Percentiles rank a stretch among this genome's conserved stretches.
phyloP scores from a whole-genome alignment of 2,797 vertebrate species.

The Pipistrellus nathusii region DNA sequence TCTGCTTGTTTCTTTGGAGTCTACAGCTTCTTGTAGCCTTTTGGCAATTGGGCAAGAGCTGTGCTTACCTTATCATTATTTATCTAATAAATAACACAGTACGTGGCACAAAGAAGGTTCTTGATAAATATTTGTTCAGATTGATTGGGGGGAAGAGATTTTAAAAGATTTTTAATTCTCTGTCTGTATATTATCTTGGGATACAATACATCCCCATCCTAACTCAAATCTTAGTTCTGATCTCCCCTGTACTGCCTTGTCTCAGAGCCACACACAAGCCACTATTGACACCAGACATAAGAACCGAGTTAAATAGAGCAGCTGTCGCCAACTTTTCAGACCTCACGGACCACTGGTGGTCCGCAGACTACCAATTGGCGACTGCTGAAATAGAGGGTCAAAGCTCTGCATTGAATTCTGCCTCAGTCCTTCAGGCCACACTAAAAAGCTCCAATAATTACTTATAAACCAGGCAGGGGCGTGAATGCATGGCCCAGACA shows the following conservation, averaged over 20 bases:
- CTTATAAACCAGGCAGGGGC: not conserved
- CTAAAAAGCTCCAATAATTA: not conserved
- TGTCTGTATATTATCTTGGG: not conserved
- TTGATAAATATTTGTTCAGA: not conserved
- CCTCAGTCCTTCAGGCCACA: not conserved
- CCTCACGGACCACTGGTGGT: too few species aligned
- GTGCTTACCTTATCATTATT: not conserved
- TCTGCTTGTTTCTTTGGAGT: constrained; percentile 17
- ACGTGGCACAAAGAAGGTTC: not conserved
- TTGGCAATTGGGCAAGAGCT: not conserved
- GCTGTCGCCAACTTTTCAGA: too few species aligned
- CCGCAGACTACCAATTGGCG: too few species aligned
- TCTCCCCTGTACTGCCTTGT: not conserved
- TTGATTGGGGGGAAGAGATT: not conserved
- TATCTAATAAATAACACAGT: not conserved
- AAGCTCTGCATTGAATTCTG: not conserved
- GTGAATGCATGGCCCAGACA: not conserved
- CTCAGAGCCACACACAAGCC: not conserved
- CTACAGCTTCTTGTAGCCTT: not conserved
- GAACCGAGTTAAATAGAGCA: not conserved
- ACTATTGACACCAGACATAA: not conserved
- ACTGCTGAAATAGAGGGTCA: not conserved
- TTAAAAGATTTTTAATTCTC: not conserved
- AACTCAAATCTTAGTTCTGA: not conserved
- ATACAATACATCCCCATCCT: not conserved